Base-by-base conservation (phyloP, 2,888 invertebrate genomes). In the Azorinus chamasolen region DNA sequence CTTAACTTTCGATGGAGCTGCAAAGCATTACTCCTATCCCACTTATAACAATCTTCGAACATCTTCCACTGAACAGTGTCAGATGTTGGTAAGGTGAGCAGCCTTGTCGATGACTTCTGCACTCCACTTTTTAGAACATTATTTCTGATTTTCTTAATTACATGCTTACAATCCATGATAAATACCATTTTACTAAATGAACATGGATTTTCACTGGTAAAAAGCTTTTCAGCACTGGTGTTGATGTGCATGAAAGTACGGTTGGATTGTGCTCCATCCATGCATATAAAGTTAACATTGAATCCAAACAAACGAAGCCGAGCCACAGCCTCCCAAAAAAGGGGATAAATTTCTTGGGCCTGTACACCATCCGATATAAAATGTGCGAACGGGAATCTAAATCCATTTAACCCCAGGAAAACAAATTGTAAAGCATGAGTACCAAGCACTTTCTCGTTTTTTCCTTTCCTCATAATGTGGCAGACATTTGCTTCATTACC, bases 91-190 rank as follows among this genome's bases (percentile, higher is more conserved):
- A 69, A 12, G 18, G 65, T 70, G 0, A 72, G 32, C 5, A 68
- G n/a, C 45, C 69, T 58, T 1, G 72, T 72, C 18, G 53, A 46
- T 27, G 16, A 12, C 32, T 74, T 70, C 4, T 32, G 39, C 16
- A 66, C 45, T 6, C 70, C 66, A 72, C 76, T 72, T 65, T 78
- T 78, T 16, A 80, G 20, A 2, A 80, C 51, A 37, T 69, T 82
- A 32, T 82, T 82, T 55, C 82, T 43, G 14, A 75, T 71, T 48
- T 78, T 78, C 55, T 78, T 82, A 12, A 82, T 50, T 10, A 78
- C 65, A 74, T 82, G 82, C 5, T 68, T 69, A 1, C 64, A 27
- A 54, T 72, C 73, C 65, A 73, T 66, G 25, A 66, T 61, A n/a
- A 73, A 73, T 41, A 73, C 61, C 55, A 73, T 48, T 20, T 2